Evolutionary conservation across 2,797 vertebrate genomes (phyloP).

Genomic region (Diglossa cyanea): DNA sequence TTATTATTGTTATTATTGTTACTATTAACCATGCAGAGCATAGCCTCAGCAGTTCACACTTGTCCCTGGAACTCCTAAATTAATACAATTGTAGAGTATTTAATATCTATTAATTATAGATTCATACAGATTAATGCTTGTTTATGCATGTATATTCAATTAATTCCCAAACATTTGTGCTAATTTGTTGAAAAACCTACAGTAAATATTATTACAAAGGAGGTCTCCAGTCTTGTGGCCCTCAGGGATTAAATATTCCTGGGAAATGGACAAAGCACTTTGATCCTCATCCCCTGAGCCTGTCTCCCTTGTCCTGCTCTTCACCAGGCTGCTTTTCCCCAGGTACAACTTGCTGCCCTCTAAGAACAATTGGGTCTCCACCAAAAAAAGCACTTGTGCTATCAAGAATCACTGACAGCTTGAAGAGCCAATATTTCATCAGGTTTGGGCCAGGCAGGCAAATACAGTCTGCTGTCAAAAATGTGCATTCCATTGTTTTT

Average conservation of each 20-base stretch:
- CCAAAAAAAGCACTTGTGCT: neutral
- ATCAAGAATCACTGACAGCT: neutral
- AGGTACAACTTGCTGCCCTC: neutral
- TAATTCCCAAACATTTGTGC: neutral
- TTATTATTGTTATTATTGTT: neutral
- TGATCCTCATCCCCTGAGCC: neutral
- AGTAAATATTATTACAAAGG: neutral
- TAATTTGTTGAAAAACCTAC: neutral
- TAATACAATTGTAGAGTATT: neutral
- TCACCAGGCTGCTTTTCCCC: neutral
- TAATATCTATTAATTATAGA: neutral
- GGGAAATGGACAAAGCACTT: neutral
- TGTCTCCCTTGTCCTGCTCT: neutral
- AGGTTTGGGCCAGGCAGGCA: neutral
- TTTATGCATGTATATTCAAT: neutral
- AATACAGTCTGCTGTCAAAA: neutral
- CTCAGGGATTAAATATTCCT: neutral
- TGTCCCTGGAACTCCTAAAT: neutral
- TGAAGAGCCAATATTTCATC: neutral
- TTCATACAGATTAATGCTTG: neutral
- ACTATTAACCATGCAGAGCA: neutral
- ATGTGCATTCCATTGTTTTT: neutral
- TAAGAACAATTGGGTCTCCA: neutral
- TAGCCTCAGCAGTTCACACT: neutral
- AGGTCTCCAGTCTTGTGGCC: neutral